Evolutionary conservation across 2,888 invertebrate species (phyloP).

Genomic region (Drosophila histrio): DNA sequence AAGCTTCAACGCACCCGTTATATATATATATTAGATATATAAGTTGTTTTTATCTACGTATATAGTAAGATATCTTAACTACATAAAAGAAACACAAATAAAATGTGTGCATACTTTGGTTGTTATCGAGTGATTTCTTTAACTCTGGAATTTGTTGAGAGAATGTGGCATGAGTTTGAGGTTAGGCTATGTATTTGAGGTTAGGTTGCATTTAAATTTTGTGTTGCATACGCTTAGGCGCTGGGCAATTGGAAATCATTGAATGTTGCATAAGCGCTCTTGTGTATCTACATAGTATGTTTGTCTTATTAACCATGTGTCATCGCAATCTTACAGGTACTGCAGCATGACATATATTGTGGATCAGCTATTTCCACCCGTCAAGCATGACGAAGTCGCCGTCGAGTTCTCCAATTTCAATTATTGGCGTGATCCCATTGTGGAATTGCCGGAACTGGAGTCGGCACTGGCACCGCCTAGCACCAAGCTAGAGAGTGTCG

Average conservation of each 20-base stretch:
- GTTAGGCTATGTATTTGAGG: conserved; percentile 15
- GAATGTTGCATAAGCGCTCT: background rate
- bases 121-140: conserved; percentile 48
- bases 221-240: conserved; percentile 51
- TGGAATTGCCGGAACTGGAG: conserved; percentile 84
- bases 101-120: conserved; percentile 51
- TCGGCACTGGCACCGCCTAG: conserved; percentile 38
- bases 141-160: background rate
- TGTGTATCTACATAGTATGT: background rate
- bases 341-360: conserved; percentile 96
- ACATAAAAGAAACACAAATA: conserved; percentile 48
- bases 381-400: conserved; percentile 87
- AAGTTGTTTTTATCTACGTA: conserved; percentile 24
- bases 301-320: background rate
- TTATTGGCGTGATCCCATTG: conserved; percentile 96
- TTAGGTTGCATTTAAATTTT: background rate
- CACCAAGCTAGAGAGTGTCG: conserved; percentile 52
- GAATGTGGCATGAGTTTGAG: conserved; percentile 50
- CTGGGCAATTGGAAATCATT: background rate
- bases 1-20: conserved; percentile 1
- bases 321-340: conserved; percentile 86
- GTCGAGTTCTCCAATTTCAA: conserved; percentile 93
- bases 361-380: conserved; percentile 97
- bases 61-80: background rate
- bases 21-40: too few relatives aligned